Conservation (phyloP, 1,140 invertebrate species). For the Solenopsis fugax region DNA sequence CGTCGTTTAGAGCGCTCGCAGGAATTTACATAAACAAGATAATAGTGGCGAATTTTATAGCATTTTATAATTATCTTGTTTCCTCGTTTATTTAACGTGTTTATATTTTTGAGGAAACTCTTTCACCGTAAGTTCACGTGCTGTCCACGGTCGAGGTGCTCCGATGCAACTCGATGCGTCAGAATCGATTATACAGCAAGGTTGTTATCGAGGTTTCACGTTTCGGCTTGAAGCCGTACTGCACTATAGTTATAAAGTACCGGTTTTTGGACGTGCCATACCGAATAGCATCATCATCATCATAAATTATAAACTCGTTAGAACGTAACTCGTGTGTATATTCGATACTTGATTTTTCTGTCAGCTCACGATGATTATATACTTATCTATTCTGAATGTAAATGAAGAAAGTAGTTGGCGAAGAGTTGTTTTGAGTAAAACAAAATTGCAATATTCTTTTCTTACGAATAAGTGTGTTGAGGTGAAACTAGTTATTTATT, state of each 20-base stretch:
- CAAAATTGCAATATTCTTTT: not conserved
- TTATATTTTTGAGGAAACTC: not conserved
- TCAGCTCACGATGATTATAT: not conserved
- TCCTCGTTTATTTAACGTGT: not conserved
- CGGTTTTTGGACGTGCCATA: constrained; percentile 11
- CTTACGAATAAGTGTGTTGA: not conserved
- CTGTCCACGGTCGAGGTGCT: not conserved
- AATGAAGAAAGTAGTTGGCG: no score
- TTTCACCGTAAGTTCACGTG: not conserved
- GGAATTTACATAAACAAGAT: not conserved
- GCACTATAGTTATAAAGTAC: constrained; percentile 26
- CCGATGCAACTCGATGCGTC: constrained; percentile 29
- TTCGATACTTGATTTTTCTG: not conserved
- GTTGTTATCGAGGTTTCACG: constrained; percentile 40
- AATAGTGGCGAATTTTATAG: not conserved
- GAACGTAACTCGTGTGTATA: not conserved
- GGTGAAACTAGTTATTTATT: not conserved
- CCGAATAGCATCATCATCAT: constrained; percentile 20
- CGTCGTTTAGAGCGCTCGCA: not conserved
- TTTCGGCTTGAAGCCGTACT: constrained; percentile 16
- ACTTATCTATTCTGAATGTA: not conserved
- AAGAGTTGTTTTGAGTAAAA: not conserved
- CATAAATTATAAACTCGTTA: constrained; percentile 21
- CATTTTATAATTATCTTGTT: not conserved
- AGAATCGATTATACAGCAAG: constrained; percentile 48